A percentile compares a stretch with the other conserved stretches of the same genome.
These are phyloP conservation scores for Drosophila auraria DNA, from an alignment of 1,140 invertebrate genomes.

Conservation along the genomic window DNA sequence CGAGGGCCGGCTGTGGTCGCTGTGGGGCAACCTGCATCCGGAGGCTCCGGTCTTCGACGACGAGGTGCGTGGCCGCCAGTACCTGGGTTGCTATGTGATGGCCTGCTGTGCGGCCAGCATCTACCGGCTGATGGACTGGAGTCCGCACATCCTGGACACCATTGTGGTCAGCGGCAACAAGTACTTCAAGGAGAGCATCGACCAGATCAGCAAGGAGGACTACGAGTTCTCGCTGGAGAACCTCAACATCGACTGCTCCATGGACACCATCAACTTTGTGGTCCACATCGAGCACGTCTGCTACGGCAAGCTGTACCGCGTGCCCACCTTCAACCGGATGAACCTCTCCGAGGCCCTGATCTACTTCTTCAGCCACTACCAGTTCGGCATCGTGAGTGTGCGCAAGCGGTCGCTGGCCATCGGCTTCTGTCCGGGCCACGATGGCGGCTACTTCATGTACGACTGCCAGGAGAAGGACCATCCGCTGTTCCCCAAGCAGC, in stretches of 20 bases:
- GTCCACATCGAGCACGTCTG: constrained; percentile 86
- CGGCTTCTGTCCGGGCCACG: constrained; percentile 85
- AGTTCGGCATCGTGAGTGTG: constrained; percentile 86
- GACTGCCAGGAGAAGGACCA: constrained; percentile 87
- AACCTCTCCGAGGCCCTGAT: constrained; percentile 87
- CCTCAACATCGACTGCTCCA: constrained; percentile 83
- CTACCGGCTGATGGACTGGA: constrained; percentile 87
- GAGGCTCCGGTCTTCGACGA: constrained; percentile 85
- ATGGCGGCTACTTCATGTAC: constrained; percentile 88
- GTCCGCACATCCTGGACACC: constrained; percentile 87
- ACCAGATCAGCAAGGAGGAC: constrained; percentile 85
- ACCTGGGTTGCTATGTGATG: constrained; percentile 86
- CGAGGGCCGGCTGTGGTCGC: constrained; percentile 87
- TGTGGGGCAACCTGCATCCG: constrained; percentile 87
- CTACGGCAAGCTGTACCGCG: constrained; percentile 87
- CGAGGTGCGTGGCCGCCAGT: constrained; percentile 86
- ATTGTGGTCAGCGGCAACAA: constrained; percentile 86
- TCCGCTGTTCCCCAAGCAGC: constrained; percentile 87
- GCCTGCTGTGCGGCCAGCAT: constrained; percentile 87
- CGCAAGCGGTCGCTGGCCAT: constrained; percentile 87
- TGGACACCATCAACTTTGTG: constrained; percentile 87
- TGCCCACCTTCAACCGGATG: constrained; percentile 86
- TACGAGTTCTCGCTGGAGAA: constrained; percentile 86
- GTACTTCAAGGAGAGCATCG: constrained; percentile 86
- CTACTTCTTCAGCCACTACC: constrained; percentile 87